A percentile compares a stretch with the other conserved stretches of the same genome.
These are phyloP conservation scores for Ancistrus triradiatus DNA, from an alignment of 2,113 vertebrate genomes.

Conservation along the genomic window DNA sequence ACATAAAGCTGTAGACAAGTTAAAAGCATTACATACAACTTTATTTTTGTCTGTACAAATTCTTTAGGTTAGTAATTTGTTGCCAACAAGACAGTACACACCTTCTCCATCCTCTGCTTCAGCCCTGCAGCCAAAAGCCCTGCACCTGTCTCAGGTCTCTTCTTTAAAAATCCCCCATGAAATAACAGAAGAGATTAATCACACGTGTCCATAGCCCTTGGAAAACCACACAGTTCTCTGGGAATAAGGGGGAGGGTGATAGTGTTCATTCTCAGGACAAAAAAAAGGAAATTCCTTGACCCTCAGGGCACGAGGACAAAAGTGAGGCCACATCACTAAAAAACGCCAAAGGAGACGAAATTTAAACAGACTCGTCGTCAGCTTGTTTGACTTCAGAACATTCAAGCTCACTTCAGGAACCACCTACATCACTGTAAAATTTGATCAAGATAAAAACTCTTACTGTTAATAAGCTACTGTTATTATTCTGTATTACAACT, in stretches of 20 bases:
- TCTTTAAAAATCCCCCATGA: slow-evolving; percentile 43
- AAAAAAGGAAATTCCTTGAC: not conserved
- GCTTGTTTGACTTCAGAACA: not conserved
- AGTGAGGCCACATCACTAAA: slow-evolving; percentile 3
- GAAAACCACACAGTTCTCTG: slow-evolving; percentile 21
- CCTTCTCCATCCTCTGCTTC: slow-evolving; percentile 21
- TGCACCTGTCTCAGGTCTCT: slow-evolving; percentile 24
- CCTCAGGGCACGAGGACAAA: slow-evolving; percentile 32
- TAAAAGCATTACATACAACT: slow-evolving; percentile 55
- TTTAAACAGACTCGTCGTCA: slow-evolving; percentile 3
- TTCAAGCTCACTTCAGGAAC: not conserved
- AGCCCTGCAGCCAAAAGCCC: slow-evolving; percentile 30
- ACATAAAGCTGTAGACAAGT: not conserved
- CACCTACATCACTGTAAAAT: not conserved
- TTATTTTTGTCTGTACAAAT: slow-evolving; percentile 69
- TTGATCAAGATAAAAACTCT: slow-evolving; percentile 10
- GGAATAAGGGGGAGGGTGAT: not conserved
- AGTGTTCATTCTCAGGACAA: slow-evolving; percentile 4
- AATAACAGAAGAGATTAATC: slow-evolving; percentile 42
- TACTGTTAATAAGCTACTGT: slow-evolving; percentile 1
- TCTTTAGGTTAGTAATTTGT: slow-evolving; percentile 52
- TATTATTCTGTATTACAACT: too few relatives aligned
- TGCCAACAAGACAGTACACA: slow-evolving; percentile 38
- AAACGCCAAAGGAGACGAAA: slow-evolving; percentile 10
- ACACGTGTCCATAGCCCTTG: slow-evolving; percentile 55